phyloP scores from a whole-genome alignment of 2,797 vertebrate species.

The Steatocranus sp. region DNA sequence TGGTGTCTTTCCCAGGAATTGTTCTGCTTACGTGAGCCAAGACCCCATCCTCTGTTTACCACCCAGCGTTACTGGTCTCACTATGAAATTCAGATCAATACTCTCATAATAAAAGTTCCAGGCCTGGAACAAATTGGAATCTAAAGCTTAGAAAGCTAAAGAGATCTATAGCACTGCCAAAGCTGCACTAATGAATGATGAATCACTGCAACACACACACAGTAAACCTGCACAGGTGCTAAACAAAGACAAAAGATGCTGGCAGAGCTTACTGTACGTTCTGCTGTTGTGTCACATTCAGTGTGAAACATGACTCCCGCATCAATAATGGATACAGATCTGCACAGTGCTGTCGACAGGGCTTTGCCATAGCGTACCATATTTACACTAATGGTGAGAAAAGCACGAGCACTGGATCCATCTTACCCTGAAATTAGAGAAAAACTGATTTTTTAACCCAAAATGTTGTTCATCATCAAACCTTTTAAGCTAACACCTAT shows the following conservation, averaged over 20 bases:
- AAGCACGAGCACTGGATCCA: neutral
- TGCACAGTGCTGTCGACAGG: conserved; percentile 20
- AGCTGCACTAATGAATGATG: conserved; percentile 50
- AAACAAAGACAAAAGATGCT: neutral
- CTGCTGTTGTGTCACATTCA: neutral
- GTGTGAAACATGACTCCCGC: conserved; percentile 43
- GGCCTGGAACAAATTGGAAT: conserved; percentile 60
- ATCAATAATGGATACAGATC: conserved; percentile 47
- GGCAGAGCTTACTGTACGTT: neutral
- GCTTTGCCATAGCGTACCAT: conserved; percentile 17
- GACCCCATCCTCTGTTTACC: conserved; percentile 33
- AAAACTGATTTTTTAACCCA: neutral
- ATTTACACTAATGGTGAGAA: conserved; percentile 15
- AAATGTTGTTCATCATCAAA: neutral
- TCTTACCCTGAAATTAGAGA: neutral
- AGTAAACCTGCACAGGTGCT: neutral
- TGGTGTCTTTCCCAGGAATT: conserved; percentile 24
- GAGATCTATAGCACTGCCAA: conserved; percentile 34
- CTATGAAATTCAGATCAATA: conserved; percentile 69
- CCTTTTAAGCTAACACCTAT: neutral
- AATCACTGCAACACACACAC: conserved; percentile 32
- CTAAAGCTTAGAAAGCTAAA: conserved; percentile 34
- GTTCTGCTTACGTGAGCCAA: conserved; percentile 29
- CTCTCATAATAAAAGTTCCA: conserved; percentile 54
- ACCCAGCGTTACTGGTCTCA: conserved; percentile 32